Base-by-base conservation (phyloP, 2,113 vertebrate species). In the Mystacornis crossleyi region DNA sequence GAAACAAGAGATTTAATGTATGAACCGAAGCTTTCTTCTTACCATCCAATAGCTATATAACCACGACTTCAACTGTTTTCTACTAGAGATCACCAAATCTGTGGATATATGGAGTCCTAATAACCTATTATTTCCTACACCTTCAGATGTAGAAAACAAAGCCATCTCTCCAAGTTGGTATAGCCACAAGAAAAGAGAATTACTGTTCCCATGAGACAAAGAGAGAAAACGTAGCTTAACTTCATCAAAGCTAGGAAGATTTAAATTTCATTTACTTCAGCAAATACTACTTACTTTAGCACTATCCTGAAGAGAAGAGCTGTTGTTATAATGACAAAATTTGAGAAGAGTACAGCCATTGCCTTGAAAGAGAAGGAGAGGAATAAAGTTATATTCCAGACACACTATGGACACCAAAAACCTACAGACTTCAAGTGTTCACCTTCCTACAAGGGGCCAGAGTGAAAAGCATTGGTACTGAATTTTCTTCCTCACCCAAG, bases 311-410 rank as follows among this genome's bases (percentile, higher is more conserved):
- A 99, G 75, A 99, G 99, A 71, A 99, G 97, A 84, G 99, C 99
- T 94, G 99, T 99, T 96, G 99, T 99, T 97, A 99, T 98, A 97
- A 99, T 99, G 87, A 99, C 99, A 98, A 99, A 99, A 98, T 99
- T 99, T 96, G 99, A 99, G 97, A 99, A 99, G 85, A 99, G 97
- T 73, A 99, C 99, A 62, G 99, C 99, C 99, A 99, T 99, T 87
- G 99, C 99, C 99, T 99, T 98, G 86, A 96, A 98, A 96, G 85
- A 97, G 42, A 98, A 75, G 95, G 61, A 80, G 83, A 89, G 33
- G 36, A 88, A 90, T 60, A 96, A 89, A 80, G 29, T 97, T 95
- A 97, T 47, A 95, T 50, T 69, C 42, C 48, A 96, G 78, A 94
- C 67, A 92, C n/a, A 84, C 60, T 4, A 21, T 16, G 50, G 81